A percentile compares a stretch with the other conserved stretches of the same genome.
phyloP scores from a whole-genome alignment of 2,888 invertebrate genomes.

The Sericinus montela region DNA sequence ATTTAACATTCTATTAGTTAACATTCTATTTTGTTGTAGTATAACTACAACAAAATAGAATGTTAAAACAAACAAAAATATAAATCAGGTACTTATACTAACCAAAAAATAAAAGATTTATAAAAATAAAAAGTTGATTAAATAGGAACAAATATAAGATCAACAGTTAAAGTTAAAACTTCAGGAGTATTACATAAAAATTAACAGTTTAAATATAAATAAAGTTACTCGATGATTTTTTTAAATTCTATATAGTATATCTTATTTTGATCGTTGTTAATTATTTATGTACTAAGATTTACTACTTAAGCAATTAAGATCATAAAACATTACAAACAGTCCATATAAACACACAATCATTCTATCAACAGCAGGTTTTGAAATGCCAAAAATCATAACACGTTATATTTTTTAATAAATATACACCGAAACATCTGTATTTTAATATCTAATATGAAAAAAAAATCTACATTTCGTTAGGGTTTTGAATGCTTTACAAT shows the following conservation, averaged over 20 bases:
- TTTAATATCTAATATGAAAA: too few species aligned
- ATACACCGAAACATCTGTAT: too few species aligned
- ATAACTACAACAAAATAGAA: too few species aligned
- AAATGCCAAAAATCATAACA: too few species aligned
- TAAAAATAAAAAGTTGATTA: constrained; percentile 10
- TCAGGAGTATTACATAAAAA: background rate
- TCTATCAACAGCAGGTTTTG: too few species aligned
- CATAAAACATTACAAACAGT: background rate
- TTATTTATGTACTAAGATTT: background rate
- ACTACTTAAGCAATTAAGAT: background rate
- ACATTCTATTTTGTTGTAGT: too few species aligned
- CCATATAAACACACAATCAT: too few species aligned
- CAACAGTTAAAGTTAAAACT: constrained; percentile 4
- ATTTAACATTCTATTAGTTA: too few species aligned
- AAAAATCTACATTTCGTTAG: too few species aligned
- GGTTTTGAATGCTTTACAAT: too few species aligned
- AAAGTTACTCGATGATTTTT: background rate
- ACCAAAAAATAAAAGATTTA: constrained; percentile 5
- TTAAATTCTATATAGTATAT: constrained; percentile 7
- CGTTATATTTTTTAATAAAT: too few species aligned
- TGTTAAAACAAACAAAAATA: constrained; percentile 11
- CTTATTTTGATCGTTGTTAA: constrained; percentile 17
- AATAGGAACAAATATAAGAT: constrained; percentile 16
- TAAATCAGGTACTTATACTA: constrained; percentile 16
- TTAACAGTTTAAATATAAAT: background rate